These are phyloP conservation scores for Gasterosteus aculeatus DNA, from an alignment of 2,113 vertebrate species.

Conservation along the genomic window DNA sequence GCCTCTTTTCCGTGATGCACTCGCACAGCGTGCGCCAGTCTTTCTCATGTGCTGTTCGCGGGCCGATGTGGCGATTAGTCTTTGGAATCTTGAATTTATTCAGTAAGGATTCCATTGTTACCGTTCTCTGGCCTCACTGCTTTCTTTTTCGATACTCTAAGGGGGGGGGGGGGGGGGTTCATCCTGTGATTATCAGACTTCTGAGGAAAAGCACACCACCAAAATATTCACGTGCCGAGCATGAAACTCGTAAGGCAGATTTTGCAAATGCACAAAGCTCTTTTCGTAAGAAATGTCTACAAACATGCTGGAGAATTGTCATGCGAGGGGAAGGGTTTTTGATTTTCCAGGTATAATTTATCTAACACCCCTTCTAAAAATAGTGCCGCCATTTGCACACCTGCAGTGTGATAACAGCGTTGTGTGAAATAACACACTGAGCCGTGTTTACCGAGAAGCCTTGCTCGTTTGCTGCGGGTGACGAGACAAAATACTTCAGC, in stretches of 20 bases:
- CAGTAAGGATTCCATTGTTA: conserved; percentile 6
- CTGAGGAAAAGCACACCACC: conserved; percentile 11
- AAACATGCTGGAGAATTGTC: conserved; percentile 20
- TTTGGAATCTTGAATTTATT: conserved; percentile 31
- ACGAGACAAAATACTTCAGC: conserved; percentile 46
- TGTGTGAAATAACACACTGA: conserved; percentile 61
- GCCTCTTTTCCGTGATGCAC: conserved; percentile 43
- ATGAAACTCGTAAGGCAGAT: conserved; percentile 13
- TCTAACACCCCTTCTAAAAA: conserved; percentile 64
- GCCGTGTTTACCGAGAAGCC: conserved; percentile 57
- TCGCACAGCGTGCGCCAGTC: conserved; percentile 23
- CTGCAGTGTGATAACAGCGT: conserved; percentile 52
- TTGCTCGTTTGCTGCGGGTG: conserved; percentile 37
- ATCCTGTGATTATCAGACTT: conserved; percentile 15
- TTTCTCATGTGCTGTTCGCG: conserved; percentile 8
- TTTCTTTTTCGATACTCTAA: conserved; percentile 15
- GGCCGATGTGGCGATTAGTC: conserved; percentile 8
- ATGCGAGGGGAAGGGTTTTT: conserved; percentile 37
- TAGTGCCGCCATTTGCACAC: conserved; percentile 68
- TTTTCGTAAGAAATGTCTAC: not conserved
- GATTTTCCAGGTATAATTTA: conserved; percentile 39
- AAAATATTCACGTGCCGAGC: not conserved
- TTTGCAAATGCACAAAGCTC: conserved; percentile 10
- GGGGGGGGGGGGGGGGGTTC: conserved; percentile 21
- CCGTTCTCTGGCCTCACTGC: conserved; percentile 16